phyloP scores from a whole-genome alignment of 2,113 vertebrate species.

The Dicerorhinus sumatrensis region DNA sequence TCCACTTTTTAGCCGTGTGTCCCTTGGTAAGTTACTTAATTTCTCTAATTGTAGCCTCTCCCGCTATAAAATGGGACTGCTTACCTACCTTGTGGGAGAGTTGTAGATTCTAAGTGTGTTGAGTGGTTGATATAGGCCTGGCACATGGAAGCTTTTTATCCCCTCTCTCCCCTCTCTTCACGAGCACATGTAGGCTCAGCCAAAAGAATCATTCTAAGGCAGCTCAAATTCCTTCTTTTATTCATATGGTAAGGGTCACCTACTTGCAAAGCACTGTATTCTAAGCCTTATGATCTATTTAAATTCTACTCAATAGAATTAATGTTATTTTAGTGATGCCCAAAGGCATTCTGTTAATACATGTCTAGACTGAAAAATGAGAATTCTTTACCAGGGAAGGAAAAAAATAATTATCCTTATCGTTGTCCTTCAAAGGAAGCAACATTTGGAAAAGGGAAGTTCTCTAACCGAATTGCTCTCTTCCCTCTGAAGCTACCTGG shows the following conservation, averaged over 20 bases:
- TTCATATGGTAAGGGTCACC: background rate
- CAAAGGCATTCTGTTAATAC: background rate
- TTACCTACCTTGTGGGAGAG: rapidly evolving
- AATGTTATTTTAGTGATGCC: background rate
- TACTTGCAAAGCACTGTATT: constrained; percentile 26
- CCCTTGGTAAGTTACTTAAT: background rate
- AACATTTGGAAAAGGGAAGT: background rate
- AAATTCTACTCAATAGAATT: background rate
- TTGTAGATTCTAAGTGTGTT: background rate
- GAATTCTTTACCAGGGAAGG: background rate
- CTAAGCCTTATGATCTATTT: constrained; percentile 23
- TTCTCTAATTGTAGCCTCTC: background rate
- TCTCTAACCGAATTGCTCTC: background rate
- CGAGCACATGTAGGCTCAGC: background rate
- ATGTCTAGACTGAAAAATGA: background rate
- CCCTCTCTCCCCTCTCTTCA: background rate
- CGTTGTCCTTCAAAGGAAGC: constrained; percentile 1
- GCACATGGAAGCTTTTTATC: background rate
- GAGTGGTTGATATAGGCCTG: background rate
- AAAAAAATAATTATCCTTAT: background rate
- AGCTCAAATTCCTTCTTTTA: background rate
- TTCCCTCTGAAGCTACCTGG: background rate
- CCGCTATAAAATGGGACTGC: too few species aligned
- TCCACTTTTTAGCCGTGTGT: background rate
- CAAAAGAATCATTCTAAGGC: background rate